Evolutionary conservation across 92 coral and sea anemone genomes (phyloP), one percentile per base, ranked within the genome.

Genomic region (Zoanthus sociatus): DNA sequence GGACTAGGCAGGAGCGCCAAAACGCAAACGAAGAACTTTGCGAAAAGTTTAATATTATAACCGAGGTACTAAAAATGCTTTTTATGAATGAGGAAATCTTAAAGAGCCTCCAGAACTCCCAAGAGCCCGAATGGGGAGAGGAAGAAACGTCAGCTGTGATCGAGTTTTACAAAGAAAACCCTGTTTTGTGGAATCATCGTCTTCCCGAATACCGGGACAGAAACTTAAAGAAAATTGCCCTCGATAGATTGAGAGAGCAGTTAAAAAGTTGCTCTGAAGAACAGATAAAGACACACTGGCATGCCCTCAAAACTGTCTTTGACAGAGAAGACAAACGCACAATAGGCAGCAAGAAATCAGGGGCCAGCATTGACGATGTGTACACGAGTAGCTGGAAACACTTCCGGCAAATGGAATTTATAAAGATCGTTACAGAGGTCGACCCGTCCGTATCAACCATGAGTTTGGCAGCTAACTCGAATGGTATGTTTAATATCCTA

Each of bases 101-200:
- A 50, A 50, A 50, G 55, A 50, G 55, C 55, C 55, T 50, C 55
- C 55, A 50, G 55, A 50, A 50, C 12, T 50, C 7, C 55, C 55
- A 84, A 77, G 88, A 90, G 61, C 78, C 58, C 61, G 68, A 79
- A 53, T 90, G 79, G 90, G 87, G 76, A 51, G 83, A 90, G 44
- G 90, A 90, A 45, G 87, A 86, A 48, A 90, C 90, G 54, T 56
- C 54, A 32, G 45, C 76, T 42, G 55, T 90, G 60, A 90, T 90
- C 44, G 91, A 87, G 78, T 87, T 90, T 82, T 87, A 74, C 88
- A 83, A 71, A 37, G 84, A 83, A 79, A 81, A 90, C 88, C 90
- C 93, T 21, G 79, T 83, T 33, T 75, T 90, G 53, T 90, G 93
- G 93, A 90, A 90, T 50, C 90, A 87, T 84, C 73, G 82, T 78